These are phyloP conservation scores for Nansenia antarctica DNA, from an alignment of 2,113 vertebrate genomes.

Conservation along the genomic window DNA sequence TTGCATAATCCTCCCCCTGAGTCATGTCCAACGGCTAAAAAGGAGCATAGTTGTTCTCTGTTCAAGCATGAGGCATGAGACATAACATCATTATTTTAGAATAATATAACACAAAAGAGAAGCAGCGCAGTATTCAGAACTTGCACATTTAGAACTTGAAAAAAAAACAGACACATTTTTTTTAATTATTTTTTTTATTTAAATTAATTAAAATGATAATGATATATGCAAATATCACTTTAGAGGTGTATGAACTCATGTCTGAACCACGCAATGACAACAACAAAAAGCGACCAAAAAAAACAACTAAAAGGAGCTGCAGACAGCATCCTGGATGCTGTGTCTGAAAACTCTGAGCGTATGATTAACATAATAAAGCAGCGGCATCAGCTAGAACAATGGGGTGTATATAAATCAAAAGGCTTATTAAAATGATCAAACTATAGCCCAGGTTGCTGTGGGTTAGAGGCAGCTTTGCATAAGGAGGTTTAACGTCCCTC, in stretches of 20 bases:
- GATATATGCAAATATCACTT: slow-evolving; percentile 29
- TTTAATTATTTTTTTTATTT: slow-evolving; percentile 39
- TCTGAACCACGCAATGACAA: slow-evolving; percentile 10
- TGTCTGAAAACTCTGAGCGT: slow-evolving; percentile 6
- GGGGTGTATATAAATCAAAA: slow-evolving; percentile 29
- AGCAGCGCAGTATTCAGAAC: slow-evolving; percentile 8
- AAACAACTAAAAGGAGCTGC: slow-evolving; percentile 19
- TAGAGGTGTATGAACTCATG: slow-evolving; percentile 31
- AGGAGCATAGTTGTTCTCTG: background rate
- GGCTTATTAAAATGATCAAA: slow-evolving; percentile 40
- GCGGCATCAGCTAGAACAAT: slow-evolving; percentile 23
- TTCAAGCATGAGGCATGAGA: background rate
- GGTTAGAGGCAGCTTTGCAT: slow-evolving; percentile 15
- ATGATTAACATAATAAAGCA: slow-evolving; percentile 37
- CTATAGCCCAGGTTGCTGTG: background rate
- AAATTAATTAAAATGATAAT: slow-evolving; percentile 29
- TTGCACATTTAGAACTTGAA: background rate
- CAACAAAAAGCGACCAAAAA: slow-evolving; percentile 12
- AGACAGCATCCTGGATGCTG: background rate
- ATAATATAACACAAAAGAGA: slow-evolving; percentile 14
- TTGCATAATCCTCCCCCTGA: background rate
- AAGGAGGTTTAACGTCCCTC: slow-evolving; percentile 22
- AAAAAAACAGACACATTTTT: slow-evolving; percentile 3
- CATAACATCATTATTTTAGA: slow-evolving; percentile 18
- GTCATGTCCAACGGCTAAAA: background rate